A percentile compares a stretch with the other conserved stretches of the same genome.
Conservation (phyloP, 2,888 invertebrate species). For the Tetanocera ferruginea region DNA sequence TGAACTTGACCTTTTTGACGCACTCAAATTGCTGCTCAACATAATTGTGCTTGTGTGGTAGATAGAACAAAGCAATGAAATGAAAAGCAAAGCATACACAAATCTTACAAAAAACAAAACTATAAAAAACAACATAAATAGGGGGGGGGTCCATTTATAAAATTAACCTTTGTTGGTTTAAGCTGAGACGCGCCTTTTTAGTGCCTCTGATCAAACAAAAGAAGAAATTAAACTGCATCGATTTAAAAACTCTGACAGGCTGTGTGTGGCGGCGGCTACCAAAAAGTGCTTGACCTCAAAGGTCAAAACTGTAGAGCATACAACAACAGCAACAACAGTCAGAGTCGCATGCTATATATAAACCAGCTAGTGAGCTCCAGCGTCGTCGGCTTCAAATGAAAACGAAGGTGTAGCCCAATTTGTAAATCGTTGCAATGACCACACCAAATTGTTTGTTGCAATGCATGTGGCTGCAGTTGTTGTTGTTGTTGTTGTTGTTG, state of each 20-base stretch:
- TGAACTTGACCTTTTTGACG: conserved; percentile 1
- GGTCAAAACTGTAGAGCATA: conserved; percentile 44
- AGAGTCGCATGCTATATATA: background rate
- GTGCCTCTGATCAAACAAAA: background rate
- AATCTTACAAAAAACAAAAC: background rate
- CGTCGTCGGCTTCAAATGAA: conserved; percentile 43
- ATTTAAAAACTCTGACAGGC: background rate
- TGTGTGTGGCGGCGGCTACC: conserved; percentile 39
- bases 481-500: conserved; percentile 34
- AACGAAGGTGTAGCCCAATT: conserved; percentile 66
- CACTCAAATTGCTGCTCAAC: background rate
- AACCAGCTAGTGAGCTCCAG: background rate
- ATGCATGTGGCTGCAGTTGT: conserved; percentile 7
- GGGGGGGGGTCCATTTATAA: background rate
- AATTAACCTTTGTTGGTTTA: background rate
- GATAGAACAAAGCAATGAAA: background rate
- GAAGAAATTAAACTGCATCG: background rate
- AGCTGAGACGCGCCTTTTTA: background rate
- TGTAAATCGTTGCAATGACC: conserved; percentile 56
- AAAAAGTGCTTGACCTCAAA: conserved; percentile 49
- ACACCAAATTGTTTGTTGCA: conserved; percentile 36
- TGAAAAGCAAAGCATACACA: background rate
- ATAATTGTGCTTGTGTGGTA: background rate
- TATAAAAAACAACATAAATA: background rate
- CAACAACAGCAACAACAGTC: conserved; percentile 33